phyloP scores from a whole-genome alignment of 1,140 invertebrate genomes.

The Antheraea mylitta region DNA sequence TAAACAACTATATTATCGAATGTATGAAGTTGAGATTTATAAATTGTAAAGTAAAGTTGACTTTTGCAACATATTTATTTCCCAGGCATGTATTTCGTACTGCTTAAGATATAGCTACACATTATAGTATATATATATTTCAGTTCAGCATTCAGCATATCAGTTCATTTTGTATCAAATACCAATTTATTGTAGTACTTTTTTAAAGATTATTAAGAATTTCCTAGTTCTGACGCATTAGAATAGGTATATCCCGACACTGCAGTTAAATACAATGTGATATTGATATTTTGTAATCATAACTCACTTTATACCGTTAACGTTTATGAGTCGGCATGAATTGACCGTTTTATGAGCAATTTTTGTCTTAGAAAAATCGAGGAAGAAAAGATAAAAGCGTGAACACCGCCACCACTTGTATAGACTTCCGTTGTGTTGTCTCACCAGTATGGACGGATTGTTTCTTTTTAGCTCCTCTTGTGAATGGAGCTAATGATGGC shows the following conservation, averaged over 20 bases:
- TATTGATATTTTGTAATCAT: neutral
- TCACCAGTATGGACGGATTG: constrained; percentile 49
- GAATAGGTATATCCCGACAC: neutral
- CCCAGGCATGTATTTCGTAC: too few relatives aligned
- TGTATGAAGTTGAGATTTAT: neutral
- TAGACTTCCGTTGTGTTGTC: constrained; percentile 62
- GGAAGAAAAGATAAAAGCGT: constrained; percentile 38
- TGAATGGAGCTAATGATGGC: constrained; percentile 65
- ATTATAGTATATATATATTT: too few relatives aligned
- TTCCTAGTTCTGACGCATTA: too few relatives aligned
- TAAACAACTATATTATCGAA: too few relatives aligned
- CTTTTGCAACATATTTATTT: too few relatives aligned
- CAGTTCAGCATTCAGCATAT: too few relatives aligned
- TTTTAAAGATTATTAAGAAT: too few relatives aligned
- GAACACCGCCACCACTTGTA: constrained; percentile 44
- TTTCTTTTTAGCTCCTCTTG: constrained; percentile 64
- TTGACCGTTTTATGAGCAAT: constrained; percentile 1
- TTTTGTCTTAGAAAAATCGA: constrained; percentile 15
- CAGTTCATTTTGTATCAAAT: too few relatives aligned
- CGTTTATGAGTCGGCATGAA: neutral
- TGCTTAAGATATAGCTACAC: too few relatives aligned
- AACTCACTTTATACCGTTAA: neutral
- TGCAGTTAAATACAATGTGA: neutral
- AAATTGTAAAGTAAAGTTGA: neutral
- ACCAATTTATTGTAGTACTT: too few relatives aligned